Percentiles rank a stretch among this genome's conserved stretches.
These are phyloP conservation scores for Eleginops maclovinus DNA, from an alignment of 2,113 vertebrate species.

Conservation along the genomic window DNA sequence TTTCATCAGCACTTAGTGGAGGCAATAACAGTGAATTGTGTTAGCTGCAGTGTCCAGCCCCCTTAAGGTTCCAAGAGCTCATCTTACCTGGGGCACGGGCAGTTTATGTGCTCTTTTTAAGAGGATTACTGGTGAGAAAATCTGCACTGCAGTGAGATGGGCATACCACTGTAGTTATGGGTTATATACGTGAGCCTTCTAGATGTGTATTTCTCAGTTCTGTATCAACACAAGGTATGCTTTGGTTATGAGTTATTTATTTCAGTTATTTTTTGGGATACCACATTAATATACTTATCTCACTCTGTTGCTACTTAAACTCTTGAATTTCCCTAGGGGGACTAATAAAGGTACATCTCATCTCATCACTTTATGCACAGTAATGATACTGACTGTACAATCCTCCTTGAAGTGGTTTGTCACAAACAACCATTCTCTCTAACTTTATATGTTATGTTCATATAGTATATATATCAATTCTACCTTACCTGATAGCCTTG, in stretches of 20 bases:
- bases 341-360: too few relatives aligned
- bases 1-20: constrained; percentile 7
- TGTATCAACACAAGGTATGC: neutral
- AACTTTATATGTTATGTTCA: neutral
- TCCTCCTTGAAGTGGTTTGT: neutral
- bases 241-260: neutral
- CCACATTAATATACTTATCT: neutral
- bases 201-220: neutral
- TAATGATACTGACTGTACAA: neutral
- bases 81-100: constrained; percentile 8
- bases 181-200: neutral
- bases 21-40: constrained; percentile 27
- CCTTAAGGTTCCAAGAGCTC: neutral
- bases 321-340: too few relatives aligned
- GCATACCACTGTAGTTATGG: neutral
- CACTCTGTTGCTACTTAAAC: too few relatives aligned
- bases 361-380: too few relatives aligned
- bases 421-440: neutral
- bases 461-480: neutral
- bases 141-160: neutral
- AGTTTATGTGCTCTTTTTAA: constrained; percentile 23
- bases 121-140: neutral
- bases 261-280: neutral
- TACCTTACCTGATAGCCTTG: neutral
- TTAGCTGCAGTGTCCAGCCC: constrained; percentile 12